Percentiles rank a stretch among this genome's conserved stretches.
phyloP scores from a whole-genome alignment of 2,888 invertebrate species.

The Pogonocherus hispidulus region DNA sequence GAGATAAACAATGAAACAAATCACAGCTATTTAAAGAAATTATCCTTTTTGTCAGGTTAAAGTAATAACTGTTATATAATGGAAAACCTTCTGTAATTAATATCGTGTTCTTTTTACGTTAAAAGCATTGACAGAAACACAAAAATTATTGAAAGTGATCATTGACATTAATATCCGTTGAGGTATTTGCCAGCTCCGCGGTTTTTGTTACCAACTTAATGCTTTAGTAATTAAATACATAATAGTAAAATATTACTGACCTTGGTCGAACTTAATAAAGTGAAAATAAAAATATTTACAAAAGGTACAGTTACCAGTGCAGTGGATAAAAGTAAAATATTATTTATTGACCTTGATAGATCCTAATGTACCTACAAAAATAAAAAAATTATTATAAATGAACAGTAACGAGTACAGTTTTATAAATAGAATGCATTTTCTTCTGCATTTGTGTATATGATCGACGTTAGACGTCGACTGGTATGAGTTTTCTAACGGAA shows the following conservation, averaged over 20 bases:
- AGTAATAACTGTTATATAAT: neutral
- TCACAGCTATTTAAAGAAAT: neutral
- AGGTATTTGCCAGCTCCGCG: constrained; percentile 6
- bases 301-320: neutral
- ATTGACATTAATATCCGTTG: constrained; percentile 36
- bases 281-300: constrained; percentile 1
- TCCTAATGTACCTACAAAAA: no score
- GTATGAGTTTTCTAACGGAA: no score
- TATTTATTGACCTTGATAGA: no score
- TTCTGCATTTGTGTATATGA: no score
- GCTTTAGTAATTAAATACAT: constrained; percentile 23
- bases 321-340: constrained; percentile 7
- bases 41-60: neutral
- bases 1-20: constrained; percentile 5
- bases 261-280: constrained; percentile 10
- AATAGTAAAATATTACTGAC: neutral
- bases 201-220: constrained; percentile 21
- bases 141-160: constrained; percentile 28
- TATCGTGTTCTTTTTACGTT: constrained; percentile 3
- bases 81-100: neutral
- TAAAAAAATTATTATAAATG: no score
- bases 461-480: no score
- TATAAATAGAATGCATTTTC: no score
- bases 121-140: neutral
- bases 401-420: no score